These are phyloP conservation scores for Oreonectes daqikongensis DNA, from an alignment of 2,797 vertebrate genomes.

Conservation along the genomic window DNA sequence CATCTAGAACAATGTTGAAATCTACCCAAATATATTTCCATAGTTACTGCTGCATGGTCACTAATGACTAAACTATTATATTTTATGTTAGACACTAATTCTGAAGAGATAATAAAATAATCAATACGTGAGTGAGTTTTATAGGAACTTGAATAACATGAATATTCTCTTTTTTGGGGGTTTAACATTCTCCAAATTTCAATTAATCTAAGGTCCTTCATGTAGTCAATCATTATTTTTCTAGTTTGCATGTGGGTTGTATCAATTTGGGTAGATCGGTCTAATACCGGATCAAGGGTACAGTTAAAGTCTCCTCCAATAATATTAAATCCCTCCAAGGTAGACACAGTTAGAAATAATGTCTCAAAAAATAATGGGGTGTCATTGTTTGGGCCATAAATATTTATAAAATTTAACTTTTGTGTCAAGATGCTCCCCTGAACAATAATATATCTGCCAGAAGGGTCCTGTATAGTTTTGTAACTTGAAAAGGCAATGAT, in stretches of 20 bases:
- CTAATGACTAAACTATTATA: conserved; percentile 31
- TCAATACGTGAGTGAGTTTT: conserved; percentile 29
- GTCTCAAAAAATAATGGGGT: conserved; percentile 30
- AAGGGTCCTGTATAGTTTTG: conserved; percentile 8
- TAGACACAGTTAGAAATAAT: conserved; percentile 20
- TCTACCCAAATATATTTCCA: conserved; percentile 2
- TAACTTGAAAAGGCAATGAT: conserved; percentile 3
- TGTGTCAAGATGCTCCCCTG: conserved; percentile 6
- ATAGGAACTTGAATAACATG: conserved; percentile 34
- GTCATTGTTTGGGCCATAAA: conserved; percentile 33
- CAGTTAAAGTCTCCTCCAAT: no score
- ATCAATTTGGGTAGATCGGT: conserved; percentile 28
- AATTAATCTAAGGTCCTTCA: neutral
- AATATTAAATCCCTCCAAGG: conserved; percentile 20
- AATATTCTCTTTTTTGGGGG: conserved; percentile 15
- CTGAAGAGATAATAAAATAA: conserved; percentile 17
- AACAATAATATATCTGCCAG: conserved; percentile 19
- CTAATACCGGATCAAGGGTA: conserved; percentile 2
- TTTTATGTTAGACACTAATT: conserved; percentile 7
- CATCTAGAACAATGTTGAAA: conserved; percentile 8
- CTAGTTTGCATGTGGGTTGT: conserved; percentile 18
- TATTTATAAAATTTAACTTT: conserved; percentile 14
- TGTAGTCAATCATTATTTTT: conserved; percentile 21
- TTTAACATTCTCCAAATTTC: conserved; percentile 25
- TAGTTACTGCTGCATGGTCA: conserved; percentile 15